These are phyloP conservation scores for Eupithecia inturbata DNA, from an alignment of 2,888 invertebrate species.

Conservation along the genomic window DNA sequence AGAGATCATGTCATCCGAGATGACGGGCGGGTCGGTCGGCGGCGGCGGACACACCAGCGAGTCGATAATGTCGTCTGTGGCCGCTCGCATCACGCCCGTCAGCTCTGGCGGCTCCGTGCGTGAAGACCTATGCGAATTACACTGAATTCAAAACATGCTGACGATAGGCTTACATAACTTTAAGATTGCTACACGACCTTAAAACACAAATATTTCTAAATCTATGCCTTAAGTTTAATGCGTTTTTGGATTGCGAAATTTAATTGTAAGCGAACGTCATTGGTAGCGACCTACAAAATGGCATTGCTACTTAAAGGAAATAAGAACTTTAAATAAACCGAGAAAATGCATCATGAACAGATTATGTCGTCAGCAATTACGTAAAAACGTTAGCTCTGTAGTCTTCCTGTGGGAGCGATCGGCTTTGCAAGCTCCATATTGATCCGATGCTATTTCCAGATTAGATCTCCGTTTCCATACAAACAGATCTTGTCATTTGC, in stretches of 20 bases:
- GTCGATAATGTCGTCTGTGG: constrained; percentile 98
- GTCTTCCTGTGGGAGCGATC: constrained; percentile 37
- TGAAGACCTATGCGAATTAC: constrained; percentile 85
- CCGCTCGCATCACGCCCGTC: constrained; percentile 90
- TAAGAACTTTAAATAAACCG: constrained; percentile 15
- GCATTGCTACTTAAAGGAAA: not conserved
- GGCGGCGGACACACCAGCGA: constrained; percentile 98
- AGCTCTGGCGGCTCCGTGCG: constrained; percentile 92
- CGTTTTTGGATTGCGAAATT: not conserved
- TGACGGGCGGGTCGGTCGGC: constrained; percentile 95
- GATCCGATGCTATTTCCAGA: constrained; percentile 44
- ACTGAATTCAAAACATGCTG: not conserved
- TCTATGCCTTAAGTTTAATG: not conserved
- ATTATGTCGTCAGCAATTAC: constrained; percentile 43
- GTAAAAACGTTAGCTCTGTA: constrained; percentile 34
- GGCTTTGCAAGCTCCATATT: constrained; percentile 37
- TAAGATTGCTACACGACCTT: not conserved
- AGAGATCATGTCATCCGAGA: constrained; percentile 98
- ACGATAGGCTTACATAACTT: not conserved
- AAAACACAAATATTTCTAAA: not conserved
- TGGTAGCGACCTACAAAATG: not conserved
- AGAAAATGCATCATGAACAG: constrained; percentile 31
- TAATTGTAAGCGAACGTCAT: not conserved
- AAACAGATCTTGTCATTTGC: constrained; percentile 37
- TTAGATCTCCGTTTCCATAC: constrained; percentile 36